Evolutionary conservation across 2,888 invertebrate species (phyloP), one percentile per base, ranked within the genome.

Genomic region (Rhagophthalmus giganteus): DNA sequence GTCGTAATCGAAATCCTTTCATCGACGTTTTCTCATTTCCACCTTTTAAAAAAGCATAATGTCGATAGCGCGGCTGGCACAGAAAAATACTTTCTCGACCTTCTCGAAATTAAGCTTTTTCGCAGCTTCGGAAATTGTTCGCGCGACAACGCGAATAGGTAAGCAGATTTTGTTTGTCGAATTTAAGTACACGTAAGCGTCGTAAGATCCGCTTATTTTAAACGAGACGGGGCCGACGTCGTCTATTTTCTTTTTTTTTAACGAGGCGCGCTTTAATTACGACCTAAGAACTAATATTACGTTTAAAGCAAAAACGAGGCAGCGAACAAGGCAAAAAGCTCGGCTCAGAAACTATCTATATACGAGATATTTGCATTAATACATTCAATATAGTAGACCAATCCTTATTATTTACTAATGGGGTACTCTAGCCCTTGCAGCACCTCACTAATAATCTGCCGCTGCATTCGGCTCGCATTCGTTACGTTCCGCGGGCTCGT

Each of bases 1-100:
- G 46, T 46, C 47, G 40, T 52, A 51, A 55, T 51, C 54, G 58
- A 58, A 58, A 55, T 44, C 48, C 54, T 44, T 48, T 37, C 51
- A 48, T 47, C 45, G 52, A 47, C 41, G 34, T 52, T 52, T 46
- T 46, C 45, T 38, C 44, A 44, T 44, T 52, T 47, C 37, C 20
- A 5, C 20, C 3, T 20, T 20, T 20, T 20, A 20, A 20, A 20
- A 20, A 20, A 7, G 20, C n/a, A n/a, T n/a, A n/a, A n/a, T n/a
- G n/a, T n/a, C n/a, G n/a, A n/a, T n/a, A n/a, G n/a, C n/a, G n/a
- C n/a, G n/a, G n/a, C n/a, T n/a, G n/a, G n/a, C n/a, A n/a, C n/a
- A n/a, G n/a, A n/a, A n/a, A n/a, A n/a, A n/a, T n/a, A n/a, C n/a
- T n/a, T n/a, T n/a, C n/a, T n/a, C n/a, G n/a, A n/a, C n/a, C n/a